Base-by-base conservation (phyloP, 2,888 invertebrate genomes). In the Pyrgus malvae region DNA sequence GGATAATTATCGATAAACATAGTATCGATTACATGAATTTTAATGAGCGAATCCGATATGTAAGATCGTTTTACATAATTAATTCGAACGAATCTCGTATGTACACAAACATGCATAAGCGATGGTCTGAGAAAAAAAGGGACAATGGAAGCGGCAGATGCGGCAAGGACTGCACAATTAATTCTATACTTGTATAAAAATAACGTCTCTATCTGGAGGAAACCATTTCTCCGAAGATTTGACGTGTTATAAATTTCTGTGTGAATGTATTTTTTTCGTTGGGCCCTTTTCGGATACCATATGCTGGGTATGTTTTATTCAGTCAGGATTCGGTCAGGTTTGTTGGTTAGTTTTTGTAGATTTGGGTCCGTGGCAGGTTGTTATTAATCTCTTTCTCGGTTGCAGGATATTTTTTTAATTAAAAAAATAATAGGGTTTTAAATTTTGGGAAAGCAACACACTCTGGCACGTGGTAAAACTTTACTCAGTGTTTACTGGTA, bases 211-310 rank as follows among this genome's bases (percentile, higher is more conserved):
- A 89, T 90, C 75, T 58, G 66, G 69, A 87, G 87, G 89, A 88
- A 87, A 77, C 84, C 83, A 88, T 90, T 85, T 80, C 84, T 89
- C 79, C 74, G 68, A 77, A 77, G 75, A 83, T 87, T 83, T 87
- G 88, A 88, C 87, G 84, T 78, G 84, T 83, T 87, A 87, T 88
- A 87, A 81, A 88, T 87, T 87, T 86, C 80, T 79, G 78, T 78
- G 54, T 54, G 72, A 76, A 72, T 71, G 70, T 69, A 69, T 77
- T 82, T 81, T 80, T 79, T 74, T 76, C 70, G 14, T 72, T 64
- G 67, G 64, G 61, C 57, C 48, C 58, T 62, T 62, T 67, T 66
- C 66, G 69, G 62, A 62, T 63, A 64, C 70, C 80, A 78, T 76
- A 77, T 82, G 82, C 68, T 64, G 66, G 64, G 65, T 61, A 69